Evolutionary conservation across 2,113 vertebrate genomes (phyloP).

Genomic region (Pedionomus torquatus): DNA sequence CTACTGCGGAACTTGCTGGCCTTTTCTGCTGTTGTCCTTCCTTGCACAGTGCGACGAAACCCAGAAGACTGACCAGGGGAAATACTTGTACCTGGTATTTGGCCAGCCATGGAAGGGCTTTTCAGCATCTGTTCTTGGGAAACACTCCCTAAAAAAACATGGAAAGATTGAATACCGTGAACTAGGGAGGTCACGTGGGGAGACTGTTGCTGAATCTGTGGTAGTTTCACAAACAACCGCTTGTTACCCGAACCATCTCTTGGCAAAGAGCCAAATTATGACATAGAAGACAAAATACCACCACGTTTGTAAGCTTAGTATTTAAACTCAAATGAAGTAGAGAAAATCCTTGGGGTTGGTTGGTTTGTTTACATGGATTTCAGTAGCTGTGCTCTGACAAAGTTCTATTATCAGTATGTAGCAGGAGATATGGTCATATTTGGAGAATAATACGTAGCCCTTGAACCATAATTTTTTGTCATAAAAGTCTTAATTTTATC

Average conservation of each 20-base stretch:
- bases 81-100: neutral
- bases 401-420: neutral
- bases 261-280: neutral
- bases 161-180: neutral
- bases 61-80: neutral
- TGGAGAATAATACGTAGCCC: neutral
- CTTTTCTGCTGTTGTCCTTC: neutral
- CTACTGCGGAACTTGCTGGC: neutral
- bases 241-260: neutral
- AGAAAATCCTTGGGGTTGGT: neutral
- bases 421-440: neutral
- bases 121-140: neutral
- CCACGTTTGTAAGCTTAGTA: neutral
- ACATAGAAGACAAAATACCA: neutral
- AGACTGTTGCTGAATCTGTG: neutral
- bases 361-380: neutral
- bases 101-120: neutral
- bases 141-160: neutral
- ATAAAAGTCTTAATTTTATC: neutral
- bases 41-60: neutral
- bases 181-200: rapidly evolving
- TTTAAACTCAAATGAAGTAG: neutral
- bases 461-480: neutral
- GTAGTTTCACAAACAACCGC: neutral
- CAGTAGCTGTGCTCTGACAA: neutral